Evolutionary conservation across 2,113 vertebrate species (phyloP).

Genomic region (Elephantulus edwardii): DNA sequence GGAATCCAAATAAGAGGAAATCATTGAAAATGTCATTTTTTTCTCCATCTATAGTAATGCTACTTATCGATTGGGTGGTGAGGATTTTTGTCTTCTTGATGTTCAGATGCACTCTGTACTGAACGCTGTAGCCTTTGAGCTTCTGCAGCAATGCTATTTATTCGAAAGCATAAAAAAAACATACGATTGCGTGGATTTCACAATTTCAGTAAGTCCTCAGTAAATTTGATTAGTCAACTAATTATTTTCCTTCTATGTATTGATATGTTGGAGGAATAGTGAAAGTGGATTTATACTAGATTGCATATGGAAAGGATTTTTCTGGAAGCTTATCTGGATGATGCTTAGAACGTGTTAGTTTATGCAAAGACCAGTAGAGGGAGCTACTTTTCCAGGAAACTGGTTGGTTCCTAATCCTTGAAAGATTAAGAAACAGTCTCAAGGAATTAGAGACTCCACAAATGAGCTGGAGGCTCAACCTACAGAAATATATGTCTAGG

Average conservation of each 20-base stretch:
- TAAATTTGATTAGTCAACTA: neutral
- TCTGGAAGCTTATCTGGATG: neutral
- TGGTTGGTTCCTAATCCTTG: neutral
- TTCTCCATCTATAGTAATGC: no score
- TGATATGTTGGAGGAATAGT: neutral
- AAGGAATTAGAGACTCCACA: neutral
- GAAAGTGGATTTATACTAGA: neutral
- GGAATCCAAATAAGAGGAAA: no score
- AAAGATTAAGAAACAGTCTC: neutral
- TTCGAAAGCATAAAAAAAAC: no score
- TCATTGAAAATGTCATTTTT: no score
- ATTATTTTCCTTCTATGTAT: neutral
- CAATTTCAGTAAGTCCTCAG: neutral
- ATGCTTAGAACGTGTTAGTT: neutral
- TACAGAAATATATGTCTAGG: no score
- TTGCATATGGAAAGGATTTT: neutral
- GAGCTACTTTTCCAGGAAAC: slow-evolving; percentile 53
- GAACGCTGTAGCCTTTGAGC: no score
- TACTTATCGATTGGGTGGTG: no score
- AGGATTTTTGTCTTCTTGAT: no score
- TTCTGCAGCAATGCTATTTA: no score
- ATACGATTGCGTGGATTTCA: no score
- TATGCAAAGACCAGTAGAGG: slow-evolving; percentile 40
- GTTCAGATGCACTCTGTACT: no score
- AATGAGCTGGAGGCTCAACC: neutral